Base-by-base conservation (phyloP, 2,888 invertebrate genomes). In the Lapara coniferarum region DNA sequence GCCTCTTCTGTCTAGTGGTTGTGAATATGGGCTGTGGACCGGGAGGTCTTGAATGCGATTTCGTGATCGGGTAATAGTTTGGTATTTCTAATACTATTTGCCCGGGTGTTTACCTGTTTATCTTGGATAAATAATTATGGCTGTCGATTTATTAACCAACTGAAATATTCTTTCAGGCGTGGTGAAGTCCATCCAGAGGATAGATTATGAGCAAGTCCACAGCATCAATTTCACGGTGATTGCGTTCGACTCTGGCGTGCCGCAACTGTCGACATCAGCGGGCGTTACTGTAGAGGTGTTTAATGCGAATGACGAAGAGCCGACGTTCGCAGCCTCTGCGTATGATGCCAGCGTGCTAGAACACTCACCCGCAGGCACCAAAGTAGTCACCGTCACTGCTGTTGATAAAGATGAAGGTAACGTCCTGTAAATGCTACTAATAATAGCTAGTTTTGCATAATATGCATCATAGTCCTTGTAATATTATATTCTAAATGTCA, bases 291-390 rank as follows among this genome's bases (percentile, higher is more conserved):
- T 98, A 0, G 95, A 95, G 10, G 94, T 99, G 2, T 92, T 96
- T 51, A 98, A 98, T 83, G 95, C 97, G 0, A 98, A 99, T 79
- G 98, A 98, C 80, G 97, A 98, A 82, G 96, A 96, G 82, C 98
- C 98, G 0, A 93, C 94, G 66, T 98, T 98, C 85, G 93, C 94
- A 0, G 94, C 95, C 72, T 89, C 90, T 19, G 89, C 91, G 10
- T 98, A 98, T 82, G 95, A 95, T 69, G 96, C 96, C 0, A 95
- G 95, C 0, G 95, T 98, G 0, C 91, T 95, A 0, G 98, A 98
- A 86, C 97, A 98, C 82, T 95, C 97, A 0, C 95, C 95, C 0
- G 94, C 95, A 0, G 97, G 96, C 0, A 97, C 97, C 0, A 95
- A 94, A 5, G 96, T 98, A 0, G 91, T 96, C 0, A 95, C 95